Percentiles rank a stretch among this genome's conserved stretches.
Evolutionary conservation across 1,140 invertebrate genomes (phyloP).

Genomic region (Calliphora vicina): DNA sequence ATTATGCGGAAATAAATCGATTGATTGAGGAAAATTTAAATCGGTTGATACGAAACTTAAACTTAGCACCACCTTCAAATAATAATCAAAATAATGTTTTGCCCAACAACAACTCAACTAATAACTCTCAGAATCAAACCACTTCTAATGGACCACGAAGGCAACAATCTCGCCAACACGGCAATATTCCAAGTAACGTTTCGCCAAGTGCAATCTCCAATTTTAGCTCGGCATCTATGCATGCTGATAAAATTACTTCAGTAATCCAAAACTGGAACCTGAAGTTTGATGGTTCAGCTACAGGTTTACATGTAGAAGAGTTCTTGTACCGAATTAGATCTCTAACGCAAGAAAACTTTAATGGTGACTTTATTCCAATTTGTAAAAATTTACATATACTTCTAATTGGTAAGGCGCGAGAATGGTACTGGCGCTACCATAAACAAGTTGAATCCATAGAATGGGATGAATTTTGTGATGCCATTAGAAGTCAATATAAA

Average conservation of each 20-base stretch:
- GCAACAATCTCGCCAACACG: too few species aligned
- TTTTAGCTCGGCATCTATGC: too few species aligned
- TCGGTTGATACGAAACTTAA: not conserved
- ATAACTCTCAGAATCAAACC: too few species aligned
- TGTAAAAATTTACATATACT: conserved; percentile 16
- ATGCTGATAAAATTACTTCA: not conserved
- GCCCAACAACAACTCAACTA: too few species aligned
- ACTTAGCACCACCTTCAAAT: not conserved
- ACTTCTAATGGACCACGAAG: too few species aligned
- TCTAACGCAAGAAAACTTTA: conserved; percentile 3
- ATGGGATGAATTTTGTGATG: conserved; percentile 24
- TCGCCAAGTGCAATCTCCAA: too few species aligned
- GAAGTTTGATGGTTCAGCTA: conserved; percentile 19
- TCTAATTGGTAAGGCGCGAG: not conserved
- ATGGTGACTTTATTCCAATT: not conserved
- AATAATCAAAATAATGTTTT: too few species aligned
- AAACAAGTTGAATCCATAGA: not conserved
- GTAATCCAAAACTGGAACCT: conserved; percentile 31
- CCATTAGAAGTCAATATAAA: conserved; percentile 25
- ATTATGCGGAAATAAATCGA: too few species aligned
- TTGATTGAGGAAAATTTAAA: too few species aligned
- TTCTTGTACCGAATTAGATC: not conserved
- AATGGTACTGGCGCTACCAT: conserved; percentile 18
- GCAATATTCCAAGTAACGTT: too few species aligned
- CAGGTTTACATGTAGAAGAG: conserved; percentile 5